A percentile compares a stretch with the other conserved stretches of the same genome.
These are phyloP conservation scores for Auanema freiburgensis DNA, from an alignment of 2,888 invertebrate species.

Conservation along the genomic window DNA sequence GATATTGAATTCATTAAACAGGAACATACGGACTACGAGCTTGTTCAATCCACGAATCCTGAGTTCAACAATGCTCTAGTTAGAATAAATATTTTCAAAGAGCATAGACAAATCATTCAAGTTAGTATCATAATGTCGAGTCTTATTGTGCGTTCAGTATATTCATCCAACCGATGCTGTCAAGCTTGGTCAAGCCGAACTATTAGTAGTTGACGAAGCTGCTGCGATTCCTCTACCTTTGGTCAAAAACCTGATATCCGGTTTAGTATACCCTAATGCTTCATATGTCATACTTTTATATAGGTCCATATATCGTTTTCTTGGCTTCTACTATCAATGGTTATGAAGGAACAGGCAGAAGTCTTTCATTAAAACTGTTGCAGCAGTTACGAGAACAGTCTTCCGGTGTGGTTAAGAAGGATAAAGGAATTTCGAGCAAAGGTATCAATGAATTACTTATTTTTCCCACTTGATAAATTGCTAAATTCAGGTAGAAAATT, in stretches of 20 bases:
- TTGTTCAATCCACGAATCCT: slow-evolving; percentile 89
- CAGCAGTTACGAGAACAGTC: slow-evolving; percentile 76
- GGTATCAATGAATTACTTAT: slow-evolving; percentile 7
- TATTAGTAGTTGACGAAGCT: slow-evolving; percentile 95
- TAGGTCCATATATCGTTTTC: slow-evolving; percentile 69
- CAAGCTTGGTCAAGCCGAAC: slow-evolving; percentile 86
- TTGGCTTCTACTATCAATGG: slow-evolving; percentile 96
- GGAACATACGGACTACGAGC: slow-evolving; percentile 91
- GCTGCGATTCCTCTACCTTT: slow-evolving; percentile 94
- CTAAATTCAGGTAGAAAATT: slow-evolving; percentile 57
- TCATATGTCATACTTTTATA: background rate
- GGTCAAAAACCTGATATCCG: slow-evolving; percentile 72
- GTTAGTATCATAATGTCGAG: slow-evolving; percentile 23
- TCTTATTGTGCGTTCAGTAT: slow-evolving; percentile 72
- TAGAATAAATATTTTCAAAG: slow-evolving; percentile 80
- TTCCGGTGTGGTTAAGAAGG: slow-evolving; percentile 35
- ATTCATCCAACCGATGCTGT: slow-evolving; percentile 89
- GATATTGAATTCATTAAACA: slow-evolving; percentile 67
- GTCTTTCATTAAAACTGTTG: slow-evolving; percentile 88
- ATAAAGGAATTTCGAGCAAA: slow-evolving; percentile 34
- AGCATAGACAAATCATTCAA: slow-evolving; percentile 63
- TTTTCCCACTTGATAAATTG: too few species aligned
- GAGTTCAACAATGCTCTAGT: slow-evolving; percentile 95
- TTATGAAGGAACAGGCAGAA: slow-evolving; percentile 82
- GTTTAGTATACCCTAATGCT: slow-evolving; percentile 18